These are phyloP conservation scores for Drosophila bifasciata DNA, from an alignment of 1,140 invertebrate genomes.

Conservation along the genomic window DNA sequence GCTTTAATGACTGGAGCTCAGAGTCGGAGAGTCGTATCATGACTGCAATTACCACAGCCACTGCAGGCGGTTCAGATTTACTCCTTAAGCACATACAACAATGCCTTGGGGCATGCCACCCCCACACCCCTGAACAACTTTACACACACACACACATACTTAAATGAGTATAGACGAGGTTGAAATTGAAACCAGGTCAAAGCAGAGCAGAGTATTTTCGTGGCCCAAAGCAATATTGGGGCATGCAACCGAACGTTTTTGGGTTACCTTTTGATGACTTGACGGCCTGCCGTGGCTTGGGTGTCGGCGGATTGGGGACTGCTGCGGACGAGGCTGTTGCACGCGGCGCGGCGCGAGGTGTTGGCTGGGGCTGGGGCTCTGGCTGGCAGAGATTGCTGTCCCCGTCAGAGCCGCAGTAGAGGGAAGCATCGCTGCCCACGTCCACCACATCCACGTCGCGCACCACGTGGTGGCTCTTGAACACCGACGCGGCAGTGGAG, in stretches of 20 bases:
- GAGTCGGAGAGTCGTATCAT: conserved; percentile 44
- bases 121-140: neutral
- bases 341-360: conserved; percentile 73
- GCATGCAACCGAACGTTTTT: conserved; percentile 10
- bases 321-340: conserved; percentile 32
- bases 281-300: conserved; percentile 80
- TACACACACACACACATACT: conserved; percentile 2
- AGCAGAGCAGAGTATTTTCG: conserved; percentile 34
- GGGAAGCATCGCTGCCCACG: conserved; percentile 78
- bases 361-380: conserved; percentile 53
- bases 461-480: conserved; percentile 66
- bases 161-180: neutral
- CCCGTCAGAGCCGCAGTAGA: conserved; percentile 67
- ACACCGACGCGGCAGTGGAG: conserved; percentile 66
- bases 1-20: conserved; percentile 39
- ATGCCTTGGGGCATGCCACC: conserved; percentile 35
- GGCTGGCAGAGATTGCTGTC: conserved; percentile 22
- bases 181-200: conserved; percentile 69
- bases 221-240: neutral
- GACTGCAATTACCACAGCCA: conserved; percentile 51
- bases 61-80: conserved; percentile 38
- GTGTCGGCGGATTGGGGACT: conserved; percentile 74
- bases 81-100: conserved; percentile 47
- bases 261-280: conserved; percentile 75
- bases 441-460: conserved; percentile 68